Percentiles rank a stretch among this genome's conserved stretches.
Evolutionary conservation across 1,140 invertebrate genomes (phyloP).

Genomic region (Cyclina sinensis): DNA sequence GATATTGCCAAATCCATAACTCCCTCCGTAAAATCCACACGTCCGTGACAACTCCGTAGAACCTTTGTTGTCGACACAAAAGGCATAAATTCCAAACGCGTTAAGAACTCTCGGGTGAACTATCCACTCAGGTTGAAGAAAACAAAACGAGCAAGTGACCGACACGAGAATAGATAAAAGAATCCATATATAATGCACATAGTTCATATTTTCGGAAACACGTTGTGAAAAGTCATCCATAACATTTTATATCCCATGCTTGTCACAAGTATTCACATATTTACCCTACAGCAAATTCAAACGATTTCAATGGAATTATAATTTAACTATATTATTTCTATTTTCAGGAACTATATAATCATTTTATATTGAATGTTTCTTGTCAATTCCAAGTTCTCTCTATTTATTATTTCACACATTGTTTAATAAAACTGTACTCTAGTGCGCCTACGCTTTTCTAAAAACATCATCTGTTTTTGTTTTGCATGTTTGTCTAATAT

Average conservation of each 20-base stretch:
- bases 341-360: background rate
- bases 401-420: background rate
- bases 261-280: background rate
- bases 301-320: background rate
- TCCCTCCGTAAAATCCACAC: constrained; percentile 80
- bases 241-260: background rate
- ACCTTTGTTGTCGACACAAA: constrained; percentile 27
- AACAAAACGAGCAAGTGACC: constrained; percentile 76
- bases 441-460: background rate
- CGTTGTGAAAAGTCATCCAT: background rate
- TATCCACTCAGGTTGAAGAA: constrained; percentile 83
- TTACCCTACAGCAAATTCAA: background rate
- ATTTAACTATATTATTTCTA: background rate
- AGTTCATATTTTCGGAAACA: constrained; percentile 44
- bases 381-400: background rate
- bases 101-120: constrained; percentile 70
- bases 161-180: constrained; percentile 80
- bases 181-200: constrained; percentile 77
- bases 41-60: constrained; percentile 26
- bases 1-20: constrained; percentile 74
- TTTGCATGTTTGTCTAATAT: background rate
- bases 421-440: background rate
- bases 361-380: too few species aligned
- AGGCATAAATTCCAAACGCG: constrained; percentile 77
- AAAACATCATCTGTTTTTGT: background rate